These are phyloP conservation scores for Heptranchias perlo DNA, from an alignment of 2,113 vertebrate genomes.

Conservation along the genomic window DNA sequence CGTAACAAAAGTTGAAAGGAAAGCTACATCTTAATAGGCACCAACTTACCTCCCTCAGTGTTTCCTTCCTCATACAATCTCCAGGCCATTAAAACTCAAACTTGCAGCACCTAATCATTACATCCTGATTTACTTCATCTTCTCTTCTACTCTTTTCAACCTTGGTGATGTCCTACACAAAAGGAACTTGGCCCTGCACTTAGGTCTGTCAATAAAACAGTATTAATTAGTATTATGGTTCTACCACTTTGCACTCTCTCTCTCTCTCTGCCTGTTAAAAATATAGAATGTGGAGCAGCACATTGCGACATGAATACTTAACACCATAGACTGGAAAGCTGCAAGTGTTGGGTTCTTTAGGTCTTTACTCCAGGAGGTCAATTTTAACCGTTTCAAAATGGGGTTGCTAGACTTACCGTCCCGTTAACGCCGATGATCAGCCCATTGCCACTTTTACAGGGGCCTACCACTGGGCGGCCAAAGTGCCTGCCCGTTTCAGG, in stretches of 20 bases:
- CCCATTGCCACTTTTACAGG: background rate
- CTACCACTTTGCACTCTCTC: background rate
- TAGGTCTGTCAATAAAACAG: background rate
- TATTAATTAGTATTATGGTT: background rate
- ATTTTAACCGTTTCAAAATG: background rate
- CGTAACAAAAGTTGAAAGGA: conserved; percentile 12
- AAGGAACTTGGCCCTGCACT: background rate
- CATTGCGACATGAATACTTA: background rate
- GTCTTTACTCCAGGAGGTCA: background rate
- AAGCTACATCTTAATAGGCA: background rate
- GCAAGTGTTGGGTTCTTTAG: background rate
- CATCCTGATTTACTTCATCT: background rate
- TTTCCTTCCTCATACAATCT: background rate
- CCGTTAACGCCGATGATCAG: background rate
- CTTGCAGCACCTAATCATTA: background rate
- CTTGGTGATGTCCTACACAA: background rate
- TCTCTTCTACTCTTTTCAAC: background rate
- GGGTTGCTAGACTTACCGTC: background rate
- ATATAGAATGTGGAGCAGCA: background rate
- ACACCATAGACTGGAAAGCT: background rate
- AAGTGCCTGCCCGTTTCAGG: background rate
- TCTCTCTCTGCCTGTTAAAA: conserved; percentile 12
- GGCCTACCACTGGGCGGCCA: background rate
- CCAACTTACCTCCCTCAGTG: background rate
- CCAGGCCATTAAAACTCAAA: background rate